A percentile compares a stretch with the other conserved stretches of the same genome.
phyloP scores from a whole-genome alignment of 2,888 invertebrate genomes.

The Agrotis segetum region DNA sequence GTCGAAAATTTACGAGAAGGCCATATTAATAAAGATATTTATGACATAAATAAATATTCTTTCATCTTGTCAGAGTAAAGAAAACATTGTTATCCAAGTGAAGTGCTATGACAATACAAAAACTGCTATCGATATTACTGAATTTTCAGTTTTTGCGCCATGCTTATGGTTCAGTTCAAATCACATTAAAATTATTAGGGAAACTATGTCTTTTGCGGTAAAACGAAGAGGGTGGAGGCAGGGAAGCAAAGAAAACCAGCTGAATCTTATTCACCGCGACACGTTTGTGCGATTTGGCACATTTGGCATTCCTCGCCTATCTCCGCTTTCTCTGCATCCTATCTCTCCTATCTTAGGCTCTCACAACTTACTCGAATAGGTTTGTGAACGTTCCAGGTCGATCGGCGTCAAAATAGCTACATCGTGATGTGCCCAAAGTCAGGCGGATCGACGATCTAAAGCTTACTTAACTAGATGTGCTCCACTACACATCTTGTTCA shows the following conservation, averaged over 20 bases:
- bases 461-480: no score
- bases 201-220: not conserved
- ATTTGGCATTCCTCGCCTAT: no score
- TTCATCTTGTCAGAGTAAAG: conserved; percentile 47
- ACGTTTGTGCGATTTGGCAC: conserved; percentile 9
- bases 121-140: not conserved
- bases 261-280: not conserved
- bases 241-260: not conserved
- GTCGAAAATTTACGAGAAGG: conserved; percentile 31
- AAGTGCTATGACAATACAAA: conserved; percentile 13
- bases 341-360: not conserved
- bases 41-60: conserved; percentile 62
- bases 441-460: no score
- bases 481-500: no score
- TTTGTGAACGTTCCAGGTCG: no score
- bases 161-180: not conserved
- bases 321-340: not conserved
- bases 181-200: not conserved
- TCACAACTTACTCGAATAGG: not conserved
- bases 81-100: conserved; percentile 19
- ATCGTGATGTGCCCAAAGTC: no score
- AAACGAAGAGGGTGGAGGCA: not conserved
- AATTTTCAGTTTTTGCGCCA: not conserved
- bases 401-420: no score
- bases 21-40: conserved; percentile 56